Conservation (phyloP, 2,113 vertebrate genomes). For the Tamias sibiricus region DNA sequence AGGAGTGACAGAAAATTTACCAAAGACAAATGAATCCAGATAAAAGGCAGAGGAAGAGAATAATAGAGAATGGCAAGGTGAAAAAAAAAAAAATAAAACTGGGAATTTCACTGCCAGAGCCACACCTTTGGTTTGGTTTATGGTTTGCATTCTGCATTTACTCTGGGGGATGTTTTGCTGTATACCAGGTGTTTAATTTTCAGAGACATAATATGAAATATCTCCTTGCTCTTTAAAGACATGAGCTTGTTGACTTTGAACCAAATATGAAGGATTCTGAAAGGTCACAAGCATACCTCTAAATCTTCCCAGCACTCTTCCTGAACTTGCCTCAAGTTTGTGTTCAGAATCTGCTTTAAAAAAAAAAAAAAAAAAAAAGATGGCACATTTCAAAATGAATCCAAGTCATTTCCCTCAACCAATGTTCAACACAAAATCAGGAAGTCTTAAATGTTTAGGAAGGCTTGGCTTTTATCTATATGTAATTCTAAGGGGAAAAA, state of each 20-base stretch:
- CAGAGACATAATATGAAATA: conserved; percentile 2
- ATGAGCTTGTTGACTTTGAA: conserved; percentile 35
- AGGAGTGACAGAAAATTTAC: conserved; percentile 64
- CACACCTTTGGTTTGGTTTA: neutral
- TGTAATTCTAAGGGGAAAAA: neutral
- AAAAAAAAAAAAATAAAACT: neutral
- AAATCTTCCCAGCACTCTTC: conserved; percentile 95
- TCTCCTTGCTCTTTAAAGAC: conserved; percentile 58
- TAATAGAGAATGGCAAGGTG: neutral
- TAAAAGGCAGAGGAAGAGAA: conserved; percentile 5
- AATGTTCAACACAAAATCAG: conserved; percentile 44
- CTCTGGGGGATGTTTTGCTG: neutral
- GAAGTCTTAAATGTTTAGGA: neutral
- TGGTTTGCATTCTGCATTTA: neutral
- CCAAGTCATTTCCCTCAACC: neutral
- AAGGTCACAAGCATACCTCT: conserved; percentile 88
- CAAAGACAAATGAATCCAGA: conserved; percentile 41
- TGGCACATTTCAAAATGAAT: conserved; percentile 78
- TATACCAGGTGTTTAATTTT: neutral
- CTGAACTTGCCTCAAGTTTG: conserved; percentile 92
- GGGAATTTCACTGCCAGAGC: neutral
- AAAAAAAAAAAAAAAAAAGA: conserved; percentile 66
- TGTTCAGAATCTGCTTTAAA: conserved; percentile 89
- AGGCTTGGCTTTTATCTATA: neutral
- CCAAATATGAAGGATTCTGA: conserved; percentile 46